These are phyloP conservation scores for Elephantulus edwardii DNA, from an alignment of 2,113 vertebrate genomes.

Conservation along the genomic window DNA sequence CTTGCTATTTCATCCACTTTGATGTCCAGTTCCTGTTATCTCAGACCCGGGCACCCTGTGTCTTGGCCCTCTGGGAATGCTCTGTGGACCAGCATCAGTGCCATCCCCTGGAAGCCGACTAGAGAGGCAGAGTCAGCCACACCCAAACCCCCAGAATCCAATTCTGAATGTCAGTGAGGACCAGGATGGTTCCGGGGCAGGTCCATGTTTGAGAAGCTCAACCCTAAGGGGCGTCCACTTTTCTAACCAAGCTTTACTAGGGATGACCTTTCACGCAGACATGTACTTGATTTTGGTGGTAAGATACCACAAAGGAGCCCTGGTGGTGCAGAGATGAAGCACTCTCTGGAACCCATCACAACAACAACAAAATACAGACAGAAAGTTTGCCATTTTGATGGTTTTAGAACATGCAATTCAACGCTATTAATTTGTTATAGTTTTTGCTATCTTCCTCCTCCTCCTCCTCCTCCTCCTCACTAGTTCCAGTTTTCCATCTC, in stretches of 20 bases:
- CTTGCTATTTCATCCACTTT: not conserved
- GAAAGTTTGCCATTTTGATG: not conserved
- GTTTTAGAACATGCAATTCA: not conserved
- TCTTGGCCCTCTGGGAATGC: not conserved
- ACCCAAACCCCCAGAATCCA: fast-evolving
- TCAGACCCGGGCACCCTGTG: not conserved
- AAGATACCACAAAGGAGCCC: not conserved
- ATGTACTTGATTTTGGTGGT: not conserved
- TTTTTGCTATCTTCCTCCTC: too few relatives aligned
- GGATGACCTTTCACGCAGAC: not conserved
- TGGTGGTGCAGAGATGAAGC: not conserved
- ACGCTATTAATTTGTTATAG: too few relatives aligned
- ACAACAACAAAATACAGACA: not conserved
- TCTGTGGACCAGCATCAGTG: fast-evolving
- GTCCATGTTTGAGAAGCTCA: fast-evolving
- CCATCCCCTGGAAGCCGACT: not conserved
- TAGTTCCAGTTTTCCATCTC: too few relatives aligned
- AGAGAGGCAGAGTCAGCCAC: not conserved
- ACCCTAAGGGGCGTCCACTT: fast-evolving
- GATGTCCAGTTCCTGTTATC: not conserved
- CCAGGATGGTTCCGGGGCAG: fast-evolving
- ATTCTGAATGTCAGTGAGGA: not conserved
- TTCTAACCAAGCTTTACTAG: not conserved
- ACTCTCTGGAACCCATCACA: not conserved
- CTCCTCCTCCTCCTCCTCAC: too few relatives aligned